A percentile compares a stretch with the other conserved stretches of the same genome.
These are phyloP conservation scores for Halcyon malimbica DNA, from an alignment of 2,113 vertebrate genomes.

Conservation along the genomic window DNA sequence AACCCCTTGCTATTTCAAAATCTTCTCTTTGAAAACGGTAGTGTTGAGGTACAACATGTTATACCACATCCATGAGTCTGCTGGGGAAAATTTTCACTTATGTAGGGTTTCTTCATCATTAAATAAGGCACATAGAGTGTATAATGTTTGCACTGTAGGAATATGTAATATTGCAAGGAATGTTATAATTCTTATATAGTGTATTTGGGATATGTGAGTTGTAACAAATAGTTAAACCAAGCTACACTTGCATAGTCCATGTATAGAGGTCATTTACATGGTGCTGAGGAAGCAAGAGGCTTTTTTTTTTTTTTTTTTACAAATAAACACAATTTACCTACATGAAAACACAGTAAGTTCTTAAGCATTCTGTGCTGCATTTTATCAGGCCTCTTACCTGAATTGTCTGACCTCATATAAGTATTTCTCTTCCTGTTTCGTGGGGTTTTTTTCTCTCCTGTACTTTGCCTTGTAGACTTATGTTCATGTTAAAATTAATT, in stretches of 20 bases:
- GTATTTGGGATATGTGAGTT: not conserved
- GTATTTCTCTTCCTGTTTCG: not conserved
- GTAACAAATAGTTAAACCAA: not conserved
- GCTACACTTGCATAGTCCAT: not conserved
- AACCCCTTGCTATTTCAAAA: not conserved
- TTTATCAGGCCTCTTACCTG: not conserved
- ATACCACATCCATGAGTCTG: not conserved
- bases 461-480: not conserved
- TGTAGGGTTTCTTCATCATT: not conserved
- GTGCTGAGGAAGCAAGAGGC: not conserved
- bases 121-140: not conserved
- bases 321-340: not conserved
- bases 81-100: not conserved
- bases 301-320: not conserved
- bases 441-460: not conserved
- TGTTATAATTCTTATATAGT: not conserved
- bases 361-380: not conserved
- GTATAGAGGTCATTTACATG: not conserved
- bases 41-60: not conserved
- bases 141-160: not conserved
- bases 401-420: not conserved
- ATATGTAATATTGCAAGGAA: not conserved
- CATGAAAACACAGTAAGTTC: not conserved
- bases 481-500: slow-evolving; percentile 36
- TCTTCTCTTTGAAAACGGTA: not conserved